Evolutionary conservation across 1,140 invertebrate species (phyloP), one percentile per base, ranked within the genome.

Genomic region (Drosophila subobscura): DNA sequence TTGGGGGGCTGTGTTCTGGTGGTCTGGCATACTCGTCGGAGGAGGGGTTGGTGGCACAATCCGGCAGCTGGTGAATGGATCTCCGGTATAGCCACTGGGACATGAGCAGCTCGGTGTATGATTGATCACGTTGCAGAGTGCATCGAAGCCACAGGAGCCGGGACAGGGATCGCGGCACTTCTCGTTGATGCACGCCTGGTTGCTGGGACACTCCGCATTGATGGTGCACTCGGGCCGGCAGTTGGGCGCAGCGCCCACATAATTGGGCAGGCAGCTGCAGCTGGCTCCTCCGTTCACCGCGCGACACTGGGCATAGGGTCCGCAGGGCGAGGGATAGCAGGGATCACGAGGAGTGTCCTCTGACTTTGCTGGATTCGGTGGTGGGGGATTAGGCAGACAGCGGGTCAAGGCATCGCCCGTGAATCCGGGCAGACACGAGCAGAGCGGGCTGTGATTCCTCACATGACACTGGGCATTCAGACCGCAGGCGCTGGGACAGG

Each of bases 391-490:
- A 0, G 92, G 92, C 64, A 90, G 91, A 80, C 97, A 98, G 59
- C 94, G 94, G 74, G 94, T 95, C 90, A 97, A 96, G 45, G 96
- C 96, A 93, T 97, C 96, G 54, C 97, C 97, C 7, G 95, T 96
- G 92, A 95, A 95, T 12, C 95, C 95, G 42, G 94, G 91, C 51
- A 94, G 92, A 84, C 96, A 97, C 72, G 95, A 95, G 80, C 96
- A 97, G 42, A 96, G 95, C 2, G 96, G 96, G 75, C 95, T 96
- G 73, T 97, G 96, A 86, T 96, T 96, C 27, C 96, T 95, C 5
- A 97, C 96, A 93, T 96, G 95, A 89, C 96, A 98, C 41, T 95
- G 93, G 14, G 96, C 96, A 57, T 94, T 95, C 37, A 95, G 93
- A 5, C 96, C 97, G 92, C 97, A 98, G 4, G 96, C 94, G 14